Conservation (phyloP, 1,140 invertebrate genomes). For the Trinorchestia longiramus region DNA sequence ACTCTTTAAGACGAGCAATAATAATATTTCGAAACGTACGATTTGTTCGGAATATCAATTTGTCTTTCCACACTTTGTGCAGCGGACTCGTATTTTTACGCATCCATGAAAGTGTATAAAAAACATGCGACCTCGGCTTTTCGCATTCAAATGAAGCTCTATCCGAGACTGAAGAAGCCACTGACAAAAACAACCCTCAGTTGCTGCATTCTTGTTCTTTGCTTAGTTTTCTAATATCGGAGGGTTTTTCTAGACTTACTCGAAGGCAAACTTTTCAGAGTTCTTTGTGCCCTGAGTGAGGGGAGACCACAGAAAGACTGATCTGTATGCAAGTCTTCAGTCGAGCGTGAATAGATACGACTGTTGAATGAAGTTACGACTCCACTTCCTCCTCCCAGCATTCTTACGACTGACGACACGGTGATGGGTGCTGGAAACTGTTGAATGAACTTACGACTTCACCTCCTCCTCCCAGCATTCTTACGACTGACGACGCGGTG, state of each 20-base stretch:
- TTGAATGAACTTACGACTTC: conserved; percentile 16
- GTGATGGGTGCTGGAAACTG: background rate
- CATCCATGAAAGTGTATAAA: background rate
- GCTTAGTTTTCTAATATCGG: conserved; percentile 1
- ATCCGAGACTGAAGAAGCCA: background rate
- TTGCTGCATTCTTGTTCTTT: background rate
- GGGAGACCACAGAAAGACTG: background rate
- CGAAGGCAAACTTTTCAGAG: background rate
- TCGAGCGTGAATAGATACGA: conserved; percentile 43
- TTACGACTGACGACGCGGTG: background rate
- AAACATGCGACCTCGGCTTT: background rate
- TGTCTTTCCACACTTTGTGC: background rate
- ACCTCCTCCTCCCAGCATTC: background rate
- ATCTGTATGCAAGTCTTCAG: background rate
- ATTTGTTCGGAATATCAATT: background rate
- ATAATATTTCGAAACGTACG: background rate
- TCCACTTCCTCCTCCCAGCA: background rate
- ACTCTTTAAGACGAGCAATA: background rate
- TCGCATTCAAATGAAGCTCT: background rate
- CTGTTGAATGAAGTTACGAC: background rate
- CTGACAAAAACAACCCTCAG: background rate
- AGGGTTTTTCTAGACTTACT: background rate
- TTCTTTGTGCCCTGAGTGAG: background rate
- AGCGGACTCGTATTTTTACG: background rate
- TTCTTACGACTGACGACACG: background rate